phyloP scores from a whole-genome alignment of 2,797 vertebrate species.

The Botia kubotai region DNA sequence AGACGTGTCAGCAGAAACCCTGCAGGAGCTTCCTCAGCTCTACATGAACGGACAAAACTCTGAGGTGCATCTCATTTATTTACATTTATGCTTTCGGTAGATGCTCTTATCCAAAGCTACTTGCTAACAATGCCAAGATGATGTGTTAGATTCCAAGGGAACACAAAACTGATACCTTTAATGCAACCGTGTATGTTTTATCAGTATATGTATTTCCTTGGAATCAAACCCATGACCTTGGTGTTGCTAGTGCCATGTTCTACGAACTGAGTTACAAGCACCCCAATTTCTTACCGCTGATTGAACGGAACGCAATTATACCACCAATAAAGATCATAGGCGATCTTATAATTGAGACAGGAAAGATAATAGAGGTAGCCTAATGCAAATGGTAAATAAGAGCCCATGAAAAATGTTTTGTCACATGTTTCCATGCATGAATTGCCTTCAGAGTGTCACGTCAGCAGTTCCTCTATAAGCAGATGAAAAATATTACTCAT shows the following conservation, averaged over 20 bases:
- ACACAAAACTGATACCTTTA: not conserved
- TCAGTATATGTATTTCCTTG: not conserved
- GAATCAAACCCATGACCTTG: not conserved
- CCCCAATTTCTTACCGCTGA: not conserved
- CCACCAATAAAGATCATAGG: not conserved
- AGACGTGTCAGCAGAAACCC: constrained; percentile 86
- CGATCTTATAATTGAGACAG: not conserved
- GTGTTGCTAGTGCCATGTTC: not conserved
- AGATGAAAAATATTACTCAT: constrained; percentile 24
- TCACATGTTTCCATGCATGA: constrained; percentile 31
- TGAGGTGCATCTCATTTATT: constrained; percentile 79
- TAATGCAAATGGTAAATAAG: constrained; percentile 40
- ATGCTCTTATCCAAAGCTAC: not conserved
- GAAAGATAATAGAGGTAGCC: not conserved
- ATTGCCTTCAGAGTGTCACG: not conserved
- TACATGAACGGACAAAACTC: constrained; percentile 93
- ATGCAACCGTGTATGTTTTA: not conserved
- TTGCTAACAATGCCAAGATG: not conserved
- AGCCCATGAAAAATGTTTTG: constrained; percentile 16
- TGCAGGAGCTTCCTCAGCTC: constrained; percentile 90
- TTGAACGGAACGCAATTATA: not conserved
- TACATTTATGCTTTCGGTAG: not conserved
- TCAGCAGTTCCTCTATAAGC: constrained; percentile 40
- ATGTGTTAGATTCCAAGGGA: not conserved
- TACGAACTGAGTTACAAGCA: not conserved